Evolutionary conservation across 2,888 invertebrate genomes (phyloP), one percentile per base, ranked within the genome.

Genomic region (Parascotia fuliginaria): DNA sequence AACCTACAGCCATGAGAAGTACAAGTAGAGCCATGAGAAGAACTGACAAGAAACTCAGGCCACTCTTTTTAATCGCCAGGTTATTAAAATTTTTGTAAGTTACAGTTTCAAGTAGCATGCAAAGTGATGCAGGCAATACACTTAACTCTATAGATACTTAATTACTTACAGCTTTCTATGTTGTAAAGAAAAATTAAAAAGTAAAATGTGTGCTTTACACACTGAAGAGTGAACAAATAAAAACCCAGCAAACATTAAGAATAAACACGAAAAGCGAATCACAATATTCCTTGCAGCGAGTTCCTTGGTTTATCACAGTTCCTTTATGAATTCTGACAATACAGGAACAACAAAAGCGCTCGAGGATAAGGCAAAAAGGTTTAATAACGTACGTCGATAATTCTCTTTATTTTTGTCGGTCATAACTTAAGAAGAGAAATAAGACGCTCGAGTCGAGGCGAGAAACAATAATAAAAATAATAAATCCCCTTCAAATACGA

Each of bases 381-480:
- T 78, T 79, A 80, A 81, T 79, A 80, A 76, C 70, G 60, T 60
- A 57, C 46, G 54, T 70, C 59, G 66, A 69, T 75, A 74, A 69
- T 69, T 65, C 60, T 58, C 73, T 77, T 66, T 73, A 77, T 69
- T 76, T 66, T 67, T 67, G 60, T 50, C 72, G 81, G 77, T 81
- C 80, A 83, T 82, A 81, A 80, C 78, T 82, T 81, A 79, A 80
- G 79, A 66, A 65, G 67, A 51, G 71, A 67, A 76, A 77, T 79
- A 82, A 83, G 80, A 81, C 75, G 75, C 66, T 56, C 77, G 78
- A 73, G 80, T 79, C 78, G 77, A 76, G 77, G 66, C 74, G 73
- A 69, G 83, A 87, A 89, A 89, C 89, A 89, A 89, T 89, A 89
- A 90, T 88, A 89, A 89, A 89, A 90, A 90, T 89, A 91, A 89